These are phyloP conservation scores for Caenorhabditis brenneri DNA, from an alignment of 1,140 invertebrate genomes.

Conservation along the genomic window DNA sequence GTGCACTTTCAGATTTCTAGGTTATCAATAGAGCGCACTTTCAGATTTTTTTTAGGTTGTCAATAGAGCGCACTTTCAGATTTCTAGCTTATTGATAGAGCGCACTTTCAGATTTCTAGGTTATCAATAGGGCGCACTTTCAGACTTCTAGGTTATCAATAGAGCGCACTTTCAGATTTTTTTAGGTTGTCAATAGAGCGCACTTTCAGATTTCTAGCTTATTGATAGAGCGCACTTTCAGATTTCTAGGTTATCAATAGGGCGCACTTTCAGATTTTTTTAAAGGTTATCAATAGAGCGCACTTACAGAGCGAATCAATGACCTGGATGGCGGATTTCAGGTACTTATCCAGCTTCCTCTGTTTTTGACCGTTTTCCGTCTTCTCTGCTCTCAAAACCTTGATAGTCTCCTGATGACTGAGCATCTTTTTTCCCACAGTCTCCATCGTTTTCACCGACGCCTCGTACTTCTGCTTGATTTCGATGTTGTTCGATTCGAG, in stretches of 20 bases:
- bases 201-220: background rate
- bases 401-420: background rate
- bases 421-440: background rate
- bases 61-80: background rate
- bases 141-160: background rate
- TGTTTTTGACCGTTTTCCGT: background rate
- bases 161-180: background rate
- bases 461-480: background rate
- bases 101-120: too few species aligned
- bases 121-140: background rate
- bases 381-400: background rate
- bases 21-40: background rate
- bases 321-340: background rate
- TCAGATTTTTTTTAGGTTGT: background rate
- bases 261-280: background rate
- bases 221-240: too few species aligned
- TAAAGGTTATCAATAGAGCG: background rate
- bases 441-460: background rate
- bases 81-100: too few species aligned
- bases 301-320: background rate
- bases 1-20: background rate
- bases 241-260: background rate
- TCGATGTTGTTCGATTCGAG: background rate
- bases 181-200: background rate
- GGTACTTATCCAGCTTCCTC: constrained; percentile 24